Evolutionary conservation across 2,888 invertebrate species (phyloP), one percentile per base, ranked within the genome.

Genomic region (Cerceris rybyensis): DNA sequence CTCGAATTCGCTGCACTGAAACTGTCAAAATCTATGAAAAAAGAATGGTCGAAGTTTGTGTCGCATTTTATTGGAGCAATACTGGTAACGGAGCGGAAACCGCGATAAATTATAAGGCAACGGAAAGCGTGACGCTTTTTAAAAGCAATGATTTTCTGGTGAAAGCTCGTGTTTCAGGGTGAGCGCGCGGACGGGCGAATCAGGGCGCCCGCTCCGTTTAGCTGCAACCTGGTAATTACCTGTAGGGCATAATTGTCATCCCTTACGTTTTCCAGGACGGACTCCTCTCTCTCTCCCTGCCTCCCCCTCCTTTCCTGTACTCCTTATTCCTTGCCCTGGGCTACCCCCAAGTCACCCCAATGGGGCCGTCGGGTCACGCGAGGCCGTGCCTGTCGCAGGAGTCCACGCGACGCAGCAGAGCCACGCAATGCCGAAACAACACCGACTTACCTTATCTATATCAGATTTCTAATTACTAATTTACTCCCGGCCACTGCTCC

Each of bases 381-480:
- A 91, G 91, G 92, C 90, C 91, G 91, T 91, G 90, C 92, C 92
- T 92, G 92, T 92, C 92, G 91, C 92, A 90, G 86, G 87, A 90
- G 88, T 90, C 91, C 92, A 92, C 91, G 90, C 91, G 91, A 91
- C 90, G 81, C 85, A 28, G 85, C 84, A 83, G 86, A 89, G 87
- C 91, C 91, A 91, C 91, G 91, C 92, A 89, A 91, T 89, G 87
- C 90, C 91, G 87, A 91, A 91, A 91, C 91, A 90, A 89, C 90
- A 88, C 90, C 88, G 88, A 87, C 88, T 88, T 87, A 81, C 87
- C 88, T 88, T 87, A 78, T 87, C 87, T 86, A 86, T 91, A 92
- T 92, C 92, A 90, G 90, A 91, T 91, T 92, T 90, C 91, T 92
- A 92, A 92, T 92, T 92, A 91, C 90, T 91, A 90, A 91, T 92